Conservation (phyloP, 2,888 invertebrate genomes). For the Girardia tigrina region DNA sequence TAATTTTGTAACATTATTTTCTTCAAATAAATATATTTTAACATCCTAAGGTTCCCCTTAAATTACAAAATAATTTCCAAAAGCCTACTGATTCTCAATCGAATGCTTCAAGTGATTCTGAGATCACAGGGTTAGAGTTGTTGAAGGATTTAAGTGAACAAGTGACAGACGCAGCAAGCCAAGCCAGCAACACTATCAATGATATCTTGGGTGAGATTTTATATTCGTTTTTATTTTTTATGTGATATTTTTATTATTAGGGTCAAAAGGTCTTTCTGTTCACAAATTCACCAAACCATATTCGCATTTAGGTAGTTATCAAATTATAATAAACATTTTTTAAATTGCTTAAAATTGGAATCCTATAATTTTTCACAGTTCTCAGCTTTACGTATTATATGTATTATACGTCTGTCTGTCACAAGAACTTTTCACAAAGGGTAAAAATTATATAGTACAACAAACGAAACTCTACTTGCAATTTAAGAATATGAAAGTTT, state of each 20-base stretch:
- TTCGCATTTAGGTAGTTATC: not conserved
- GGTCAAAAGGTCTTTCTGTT: not conserved
- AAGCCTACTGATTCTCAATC: not conserved
- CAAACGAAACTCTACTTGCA: too few relatives aligned
- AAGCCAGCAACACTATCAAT: conserved; percentile 73
- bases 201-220: conserved; percentile 68
- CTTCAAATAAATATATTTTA: too few relatives aligned
- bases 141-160: conserved; percentile 69
- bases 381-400: too few relatives aligned
- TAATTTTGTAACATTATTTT: too few relatives aligned
- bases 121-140: not conserved
- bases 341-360: too few relatives aligned
- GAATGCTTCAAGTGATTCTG: conserved; percentile 6
- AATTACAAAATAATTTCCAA: not conserved
- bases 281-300: conserved; percentile 14
- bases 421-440: too few relatives aligned
- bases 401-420: too few relatives aligned
- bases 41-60: not conserved
- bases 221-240: not conserved
- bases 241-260: not conserved
- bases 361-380: too few relatives aligned
- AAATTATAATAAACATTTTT: too few relatives aligned
- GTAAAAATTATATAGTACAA: too few relatives aligned
- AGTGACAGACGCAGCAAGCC: conserved; percentile 61
- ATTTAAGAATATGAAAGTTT: too few relatives aligned